Conservation (phyloP, 2,888 invertebrate genomes). For the Isotomurus palustris region DNA sequence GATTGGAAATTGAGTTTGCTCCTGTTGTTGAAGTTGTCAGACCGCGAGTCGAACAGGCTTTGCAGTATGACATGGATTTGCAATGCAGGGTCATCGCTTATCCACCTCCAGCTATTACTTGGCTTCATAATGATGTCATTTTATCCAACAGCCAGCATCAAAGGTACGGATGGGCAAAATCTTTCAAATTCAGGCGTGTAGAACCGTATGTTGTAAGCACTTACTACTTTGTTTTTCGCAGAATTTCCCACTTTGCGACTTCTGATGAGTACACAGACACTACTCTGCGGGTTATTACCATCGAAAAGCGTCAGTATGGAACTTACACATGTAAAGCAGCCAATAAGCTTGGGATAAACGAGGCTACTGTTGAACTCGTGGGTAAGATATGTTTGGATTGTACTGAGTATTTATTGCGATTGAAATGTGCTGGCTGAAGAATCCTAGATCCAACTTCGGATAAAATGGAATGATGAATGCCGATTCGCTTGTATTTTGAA, state of each 20-base stretch:
- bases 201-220: neutral
- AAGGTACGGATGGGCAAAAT: slow-evolving; percentile 51
- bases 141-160: slow-evolving; percentile 87
- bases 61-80: slow-evolving; percentile 89
- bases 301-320: slow-evolving; percentile 85
- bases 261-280: slow-evolving; percentile 90
- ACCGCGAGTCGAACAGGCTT: slow-evolving; percentile 77
- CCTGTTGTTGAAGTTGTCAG: slow-evolving; percentile 80
- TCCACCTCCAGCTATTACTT: slow-evolving; percentile 85
- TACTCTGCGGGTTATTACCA: slow-evolving; percentile 79
- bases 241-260: slow-evolving; percentile 83
- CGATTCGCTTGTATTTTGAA: neutral
- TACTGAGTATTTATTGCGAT: neutral
- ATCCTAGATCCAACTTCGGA: neutral
- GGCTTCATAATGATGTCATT: slow-evolving; percentile 78
- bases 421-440: too few species aligned
- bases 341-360: slow-evolving; percentile 79
- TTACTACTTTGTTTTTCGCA: too few species aligned
- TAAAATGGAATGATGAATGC: neutral
- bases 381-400: slow-evolving; percentile 58
- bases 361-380: slow-evolving; percentile 73
- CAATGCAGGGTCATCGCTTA: slow-evolving; percentile 93
- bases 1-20: slow-evolving; percentile 82
- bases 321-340: slow-evolving; percentile 78
- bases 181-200: neutral